Conservation (phyloP, 2,888 invertebrate species). For the Eupithecia exiguata region DNA sequence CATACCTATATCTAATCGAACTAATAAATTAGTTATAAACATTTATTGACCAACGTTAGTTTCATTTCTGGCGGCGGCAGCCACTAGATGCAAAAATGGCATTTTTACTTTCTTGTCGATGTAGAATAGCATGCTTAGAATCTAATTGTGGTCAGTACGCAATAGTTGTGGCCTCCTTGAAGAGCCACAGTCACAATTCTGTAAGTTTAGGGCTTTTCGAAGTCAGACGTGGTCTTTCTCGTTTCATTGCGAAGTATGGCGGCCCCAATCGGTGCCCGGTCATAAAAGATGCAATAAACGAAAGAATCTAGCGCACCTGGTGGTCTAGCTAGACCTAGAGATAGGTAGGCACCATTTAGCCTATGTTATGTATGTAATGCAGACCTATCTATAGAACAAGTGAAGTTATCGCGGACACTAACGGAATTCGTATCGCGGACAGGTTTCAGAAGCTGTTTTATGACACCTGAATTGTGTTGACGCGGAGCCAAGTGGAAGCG, state of each 20-base stretch:
- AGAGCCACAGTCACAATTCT: not conserved
- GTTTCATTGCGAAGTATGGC: slow-evolving; percentile 5
- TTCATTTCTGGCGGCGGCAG: not conserved
- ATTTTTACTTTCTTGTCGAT: not conserved
- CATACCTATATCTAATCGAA: not conserved
- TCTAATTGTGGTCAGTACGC: not conserved
- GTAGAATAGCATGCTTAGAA: not conserved
- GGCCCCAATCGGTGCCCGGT: not conserved
- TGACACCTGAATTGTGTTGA: slow-evolving; percentile 52
- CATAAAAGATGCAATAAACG: slow-evolving; percentile 11
- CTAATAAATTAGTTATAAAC: not conserved
- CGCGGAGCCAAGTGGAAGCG: not conserved
- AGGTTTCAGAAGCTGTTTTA: slow-evolving; percentile 61
- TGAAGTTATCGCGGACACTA: slow-evolving; percentile 51
- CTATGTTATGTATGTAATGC: not conserved
- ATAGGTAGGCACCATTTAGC: not conserved
- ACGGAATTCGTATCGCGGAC: slow-evolving; percentile 60
- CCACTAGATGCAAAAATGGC: not conserved
- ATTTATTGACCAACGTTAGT: not conserved
- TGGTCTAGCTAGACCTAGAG: slow-evolving; percentile 1
- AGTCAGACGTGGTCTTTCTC: not conserved
- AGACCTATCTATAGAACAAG: slow-evolving; percentile 25
- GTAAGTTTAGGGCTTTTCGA: not conserved
- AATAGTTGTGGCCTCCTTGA: not conserved
- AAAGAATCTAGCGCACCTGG: slow-evolving; percentile 9